Evolutionary conservation across 2,797 vertebrate species (phyloP).

Genomic region (Hozukius guyotensis): DNA sequence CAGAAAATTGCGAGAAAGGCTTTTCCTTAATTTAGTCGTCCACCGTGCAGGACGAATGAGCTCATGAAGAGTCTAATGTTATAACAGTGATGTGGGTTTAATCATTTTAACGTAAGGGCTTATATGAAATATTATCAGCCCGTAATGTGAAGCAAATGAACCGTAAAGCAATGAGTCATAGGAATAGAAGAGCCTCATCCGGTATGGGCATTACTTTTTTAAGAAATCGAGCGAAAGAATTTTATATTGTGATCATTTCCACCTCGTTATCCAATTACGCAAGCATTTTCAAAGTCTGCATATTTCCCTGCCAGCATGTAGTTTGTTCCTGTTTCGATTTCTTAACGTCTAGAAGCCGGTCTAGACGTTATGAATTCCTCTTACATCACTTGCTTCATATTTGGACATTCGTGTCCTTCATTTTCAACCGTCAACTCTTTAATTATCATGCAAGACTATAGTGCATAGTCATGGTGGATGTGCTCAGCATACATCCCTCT

Average conservation of each 20-base stretch:
- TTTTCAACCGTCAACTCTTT: conserved; percentile 18
- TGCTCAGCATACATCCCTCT: conserved; percentile 36
- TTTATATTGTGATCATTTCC: conserved; percentile 73
- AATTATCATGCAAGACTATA: conserved; percentile 41
- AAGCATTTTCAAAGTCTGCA: conserved; percentile 63
- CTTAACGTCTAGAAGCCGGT: conserved; percentile 61
- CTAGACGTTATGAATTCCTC: conserved; percentile 73
- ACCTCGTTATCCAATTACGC: conserved; percentile 71
- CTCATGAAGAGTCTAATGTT: conserved; percentile 55
- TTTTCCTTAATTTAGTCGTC: conserved; percentile 65
- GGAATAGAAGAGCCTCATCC: conserved; percentile 47
- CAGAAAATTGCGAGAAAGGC: conserved; percentile 46
- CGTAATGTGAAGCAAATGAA: conserved; percentile 53
- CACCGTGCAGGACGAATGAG: conserved; percentile 59
- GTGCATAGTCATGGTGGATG: conserved; percentile 37
- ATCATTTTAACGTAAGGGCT: conserved; percentile 51
- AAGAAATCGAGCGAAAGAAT: conserved; percentile 55
- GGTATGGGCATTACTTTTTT: conserved; percentile 31
- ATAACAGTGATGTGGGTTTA: conserved; percentile 60
- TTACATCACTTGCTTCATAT: conserved; percentile 55
- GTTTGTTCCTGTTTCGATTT: conserved; percentile 57
- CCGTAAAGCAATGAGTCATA: conserved; percentile 59
- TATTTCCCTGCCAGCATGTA: conserved; percentile 60
- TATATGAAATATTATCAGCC: conserved; percentile 69
- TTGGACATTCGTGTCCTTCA: conserved; percentile 24